Base-by-base conservation (phyloP, 1,140 invertebrate genomes). In the Drosophila micromelanica region DNA sequence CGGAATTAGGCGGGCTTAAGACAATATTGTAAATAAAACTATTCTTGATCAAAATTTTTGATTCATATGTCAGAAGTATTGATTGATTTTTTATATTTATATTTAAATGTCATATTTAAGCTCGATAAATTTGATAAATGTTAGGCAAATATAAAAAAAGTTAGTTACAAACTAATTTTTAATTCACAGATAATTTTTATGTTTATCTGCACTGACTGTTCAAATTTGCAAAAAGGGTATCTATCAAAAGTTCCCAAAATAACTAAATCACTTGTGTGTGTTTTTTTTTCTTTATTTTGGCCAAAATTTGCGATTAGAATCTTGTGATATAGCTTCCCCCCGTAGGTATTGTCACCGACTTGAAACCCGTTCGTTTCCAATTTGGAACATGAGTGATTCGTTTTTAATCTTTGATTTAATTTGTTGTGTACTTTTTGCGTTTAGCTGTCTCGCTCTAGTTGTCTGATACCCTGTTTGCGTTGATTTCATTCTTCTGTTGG, bases 351-450 rank as follows among this genome's bases (percentile, higher is more conserved):
- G 59, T 68, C 48, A 35, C 6, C 2, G 32, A n/a, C 30, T n/a
- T 45, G 7, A 59, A 51, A 78, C 51, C 65, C 38, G 46, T 76
- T 70, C 64, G 43, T 51, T 73, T 61, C 65, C 43, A 62, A 70
- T 80, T 67, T 62, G 82, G 57, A 82, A 87, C 82, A 87, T 82
- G 84, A 87, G 57, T 87, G 84, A 87, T 87, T 89, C 69, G 82
- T 87, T 87, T 87, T 82, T 87, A 87, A 87, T 87, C 82, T 87
- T 72, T 77, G 76, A 86, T 78, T 82, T 70, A 68, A 72, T 80
- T 78, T 72, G 45, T 78, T 86, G 69, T 86, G 69, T 59, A 63
- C 49, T 78, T 70, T 70, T 35, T 38, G 23, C 32, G 42, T n/a
- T 30, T n/a, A 35, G 12, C 20, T 37, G 32, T 57, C 63, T 48